phyloP scores from a whole-genome alignment of 2,888 invertebrate species.

The Limnephilus marmoratus region DNA sequence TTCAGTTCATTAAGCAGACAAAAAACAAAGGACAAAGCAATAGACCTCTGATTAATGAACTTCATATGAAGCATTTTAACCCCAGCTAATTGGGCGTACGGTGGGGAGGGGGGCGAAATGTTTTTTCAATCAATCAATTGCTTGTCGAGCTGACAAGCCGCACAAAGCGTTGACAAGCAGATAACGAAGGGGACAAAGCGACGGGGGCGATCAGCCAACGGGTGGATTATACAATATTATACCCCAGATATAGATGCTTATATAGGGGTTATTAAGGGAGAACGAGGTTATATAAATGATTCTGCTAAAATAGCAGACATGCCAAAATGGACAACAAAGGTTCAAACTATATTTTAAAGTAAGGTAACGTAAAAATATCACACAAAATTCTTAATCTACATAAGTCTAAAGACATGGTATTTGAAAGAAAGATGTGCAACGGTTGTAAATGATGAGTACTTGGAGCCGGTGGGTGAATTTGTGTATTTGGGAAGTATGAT shows the following conservation, averaged over 20 bases:
- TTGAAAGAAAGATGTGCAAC: no score
- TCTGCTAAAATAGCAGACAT: not conserved
- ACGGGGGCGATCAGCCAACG: not conserved
- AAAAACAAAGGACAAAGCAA: not conserved
- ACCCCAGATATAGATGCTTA: not conserved
- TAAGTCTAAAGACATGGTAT: no score
- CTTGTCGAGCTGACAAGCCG: constrained; percentile 18
- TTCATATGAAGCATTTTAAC: not conserved
- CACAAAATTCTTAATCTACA: no score
- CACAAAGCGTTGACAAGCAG: constrained; percentile 24
- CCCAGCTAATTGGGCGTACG: not conserved
- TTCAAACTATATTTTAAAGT: no score
- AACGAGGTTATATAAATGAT: not conserved
- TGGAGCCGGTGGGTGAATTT: no score
- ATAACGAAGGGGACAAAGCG: not conserved
- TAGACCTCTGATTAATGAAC: not conserved
- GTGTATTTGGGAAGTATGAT: no score
- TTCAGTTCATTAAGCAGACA: not conserved
- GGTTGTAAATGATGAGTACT: no score
- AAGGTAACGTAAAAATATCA: not conserved
- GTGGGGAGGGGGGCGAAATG: not conserved
- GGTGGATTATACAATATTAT: not conserved
- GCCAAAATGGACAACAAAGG: not conserved
- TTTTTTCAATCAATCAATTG: constrained; percentile 16
- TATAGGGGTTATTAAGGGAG: not conserved